These are phyloP conservation scores for Ceyx melanurus DNA, from an alignment of 2,113 vertebrate species.

Conservation along the genomic window DNA sequence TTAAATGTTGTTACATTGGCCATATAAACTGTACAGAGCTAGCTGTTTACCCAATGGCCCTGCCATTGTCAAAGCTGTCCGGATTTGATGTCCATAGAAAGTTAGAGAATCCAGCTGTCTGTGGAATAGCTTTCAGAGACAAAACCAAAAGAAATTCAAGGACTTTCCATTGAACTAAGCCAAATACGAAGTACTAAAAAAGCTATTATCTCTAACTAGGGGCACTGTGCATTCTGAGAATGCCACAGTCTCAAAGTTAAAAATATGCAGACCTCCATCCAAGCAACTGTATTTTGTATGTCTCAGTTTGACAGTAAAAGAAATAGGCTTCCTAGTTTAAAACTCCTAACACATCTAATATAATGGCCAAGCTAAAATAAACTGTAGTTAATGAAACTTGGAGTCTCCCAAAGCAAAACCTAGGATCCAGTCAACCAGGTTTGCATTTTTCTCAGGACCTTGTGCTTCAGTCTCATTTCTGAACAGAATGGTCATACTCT, in stretches of 20 bases:
- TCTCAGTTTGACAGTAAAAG: neutral
- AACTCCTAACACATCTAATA: neutral
- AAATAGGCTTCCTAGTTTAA: neutral
- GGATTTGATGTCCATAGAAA: constrained; percentile 29
- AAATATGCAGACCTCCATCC: constrained; percentile 21
- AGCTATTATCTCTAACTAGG: neutral
- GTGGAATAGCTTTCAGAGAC: constrained; percentile 22
- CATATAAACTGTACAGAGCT: neutral
- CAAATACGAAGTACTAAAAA: constrained; percentile 21
- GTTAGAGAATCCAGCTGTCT: neutral
- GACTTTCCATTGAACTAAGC: constrained; percentile 14
- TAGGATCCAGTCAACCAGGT: neutral
- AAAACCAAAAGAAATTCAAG: neutral
- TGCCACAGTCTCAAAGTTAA: neutral
- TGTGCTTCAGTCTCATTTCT: neutral
- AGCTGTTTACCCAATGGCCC: neutral
- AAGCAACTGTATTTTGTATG: neutral
- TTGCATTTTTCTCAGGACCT: neutral
- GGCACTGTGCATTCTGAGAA: neutral
- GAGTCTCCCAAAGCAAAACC: neutral
- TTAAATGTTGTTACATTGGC: neutral
- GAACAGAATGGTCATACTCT: neutral
- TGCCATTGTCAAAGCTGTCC: neutral
- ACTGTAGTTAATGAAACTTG: neutral
- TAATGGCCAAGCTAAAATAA: neutral